Conservation (phyloP, 2,888 invertebrate species). For the Diloba caeruleocephala region DNA sequence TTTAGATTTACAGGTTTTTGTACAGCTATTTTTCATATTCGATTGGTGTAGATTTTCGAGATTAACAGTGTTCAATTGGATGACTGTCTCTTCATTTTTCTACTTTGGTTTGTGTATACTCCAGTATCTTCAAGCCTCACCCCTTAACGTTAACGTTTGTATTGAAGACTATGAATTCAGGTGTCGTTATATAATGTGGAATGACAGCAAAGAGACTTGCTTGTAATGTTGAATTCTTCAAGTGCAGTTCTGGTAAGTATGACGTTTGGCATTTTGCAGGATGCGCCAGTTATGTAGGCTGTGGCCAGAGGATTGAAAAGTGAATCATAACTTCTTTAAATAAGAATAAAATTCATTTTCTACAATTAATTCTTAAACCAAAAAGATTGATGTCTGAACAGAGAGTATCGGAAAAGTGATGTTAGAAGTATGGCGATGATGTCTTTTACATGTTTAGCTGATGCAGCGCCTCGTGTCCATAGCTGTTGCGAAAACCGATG, state of each 20-base stretch:
- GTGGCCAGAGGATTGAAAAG: too few species aligned
- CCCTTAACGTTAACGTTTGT: constrained; percentile 4
- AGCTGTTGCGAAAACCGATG: too few species aligned
- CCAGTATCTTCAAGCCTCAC: constrained; percentile 3
- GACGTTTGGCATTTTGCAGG: constrained; percentile 1
- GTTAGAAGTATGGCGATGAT: too few species aligned
- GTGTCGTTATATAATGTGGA: not conserved
- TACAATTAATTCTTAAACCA: too few species aligned
- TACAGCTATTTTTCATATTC: constrained; percentile 9
- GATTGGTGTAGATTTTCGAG: constrained; percentile 14
- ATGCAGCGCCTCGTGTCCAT: too few species aligned
- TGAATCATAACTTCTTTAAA: too few species aligned
- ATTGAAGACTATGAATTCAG: constrained; percentile 7
- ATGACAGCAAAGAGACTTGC: constrained; percentile 7
- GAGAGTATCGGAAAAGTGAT: too few species aligned
- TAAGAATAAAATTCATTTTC: too few species aligned
- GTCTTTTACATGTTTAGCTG: too few species aligned
- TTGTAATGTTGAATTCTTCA: constrained; percentile 4
- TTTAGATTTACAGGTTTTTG: not conserved
- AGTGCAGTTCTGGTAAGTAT: constrained; percentile 2
- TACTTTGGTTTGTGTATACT: not conserved
- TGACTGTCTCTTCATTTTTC: not conserved
- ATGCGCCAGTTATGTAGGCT: too few species aligned
- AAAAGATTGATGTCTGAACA: too few species aligned
- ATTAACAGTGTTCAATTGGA: constrained; percentile 16